phyloP scores from a whole-genome alignment of 2,113 vertebrate species.

The Prinia subflava region DNA sequence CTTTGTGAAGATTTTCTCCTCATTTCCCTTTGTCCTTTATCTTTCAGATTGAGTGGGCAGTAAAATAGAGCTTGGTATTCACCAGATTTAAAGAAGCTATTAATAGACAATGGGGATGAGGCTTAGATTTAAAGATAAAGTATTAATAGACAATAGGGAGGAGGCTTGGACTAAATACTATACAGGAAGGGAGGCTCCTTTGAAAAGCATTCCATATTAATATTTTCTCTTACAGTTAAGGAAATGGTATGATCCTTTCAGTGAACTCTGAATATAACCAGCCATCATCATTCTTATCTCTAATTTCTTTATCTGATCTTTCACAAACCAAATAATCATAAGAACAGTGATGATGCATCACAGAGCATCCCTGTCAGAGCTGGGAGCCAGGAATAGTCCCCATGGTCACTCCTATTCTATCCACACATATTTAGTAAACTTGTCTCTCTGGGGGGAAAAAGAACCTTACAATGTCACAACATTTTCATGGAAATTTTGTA shows the following conservation, averaged over 20 bases:
- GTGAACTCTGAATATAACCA: not conserved
- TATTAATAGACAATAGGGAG: not conserved
- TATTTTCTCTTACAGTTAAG: not conserved
- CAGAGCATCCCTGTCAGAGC: not conserved
- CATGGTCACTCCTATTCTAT: not conserved
- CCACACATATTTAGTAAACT: not conserved
- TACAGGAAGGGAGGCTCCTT: not conserved
- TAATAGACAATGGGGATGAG: not conserved
- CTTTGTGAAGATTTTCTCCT: not conserved
- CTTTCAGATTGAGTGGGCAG: not conserved
- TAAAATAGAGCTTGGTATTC: not conserved
- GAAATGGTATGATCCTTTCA: not conserved
- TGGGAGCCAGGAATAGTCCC: not conserved
- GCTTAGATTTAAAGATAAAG: not conserved
- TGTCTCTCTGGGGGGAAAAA: fast-evolving
- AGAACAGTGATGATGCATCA: not conserved
- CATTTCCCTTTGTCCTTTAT: not conserved
- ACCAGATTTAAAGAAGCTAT: not conserved
- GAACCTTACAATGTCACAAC: not conserved
- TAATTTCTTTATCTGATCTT: not conserved
- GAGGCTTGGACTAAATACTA: not conserved
- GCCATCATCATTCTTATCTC: not conserved
- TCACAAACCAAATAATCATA: not conserved
- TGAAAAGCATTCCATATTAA: not conserved
- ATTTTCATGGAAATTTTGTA: not conserved